Evolutionary conservation across 53 echinoderm and acorn worm species (phyloP).

Genomic region (Zoroaster sp.): DNA sequence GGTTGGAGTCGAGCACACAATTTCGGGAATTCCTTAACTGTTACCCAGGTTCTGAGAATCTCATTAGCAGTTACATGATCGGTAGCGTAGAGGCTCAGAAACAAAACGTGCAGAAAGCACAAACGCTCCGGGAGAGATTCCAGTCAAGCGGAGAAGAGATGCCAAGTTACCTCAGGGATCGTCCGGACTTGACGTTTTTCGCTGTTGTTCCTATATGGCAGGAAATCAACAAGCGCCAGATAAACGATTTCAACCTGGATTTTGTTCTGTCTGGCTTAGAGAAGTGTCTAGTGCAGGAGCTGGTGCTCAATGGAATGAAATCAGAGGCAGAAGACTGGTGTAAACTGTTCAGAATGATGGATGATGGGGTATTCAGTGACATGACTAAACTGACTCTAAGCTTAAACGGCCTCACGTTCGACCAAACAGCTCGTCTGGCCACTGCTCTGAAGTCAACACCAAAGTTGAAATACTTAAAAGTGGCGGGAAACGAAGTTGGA

Average conservation of each 20-base stretch:
- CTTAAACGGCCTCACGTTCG: slow-evolving; percentile 28
- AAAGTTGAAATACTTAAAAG: slow-evolving; percentile 53
- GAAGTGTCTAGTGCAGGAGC: slow-evolving; percentile 35
- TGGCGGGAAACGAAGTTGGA: slow-evolving; percentile 58
- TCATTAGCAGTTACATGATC: slow-evolving; percentile 27
- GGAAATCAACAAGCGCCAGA: slow-evolving; percentile 38
- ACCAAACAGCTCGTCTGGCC: slow-evolving; percentile 32
- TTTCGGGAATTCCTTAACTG: slow-evolving; percentile 73
- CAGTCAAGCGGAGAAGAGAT: slow-evolving; percentile 1
- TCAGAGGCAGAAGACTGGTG: slow-evolving; percentile 47
- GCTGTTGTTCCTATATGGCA: slow-evolving; percentile 63
- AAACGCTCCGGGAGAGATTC: slow-evolving; percentile 3
- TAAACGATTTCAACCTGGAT: slow-evolving; percentile 57
- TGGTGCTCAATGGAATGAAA: slow-evolving; percentile 55
- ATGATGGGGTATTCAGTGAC: not conserved
- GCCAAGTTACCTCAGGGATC: slow-evolving; percentile 51
- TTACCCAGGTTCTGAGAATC: slow-evolving; percentile 59
- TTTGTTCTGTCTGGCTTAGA: slow-evolving; percentile 53
- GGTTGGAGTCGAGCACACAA: slow-evolving; percentile 66
- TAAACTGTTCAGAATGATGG: slow-evolving; percentile 39
- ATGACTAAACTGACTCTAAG: slow-evolving; percentile 57
- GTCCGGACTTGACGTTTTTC: slow-evolving; percentile 46
- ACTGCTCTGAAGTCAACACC: slow-evolving; percentile 16
- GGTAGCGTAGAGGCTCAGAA: not conserved
- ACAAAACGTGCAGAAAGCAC: not conserved